phyloP scores from a whole-genome alignment of 1,140 invertebrate genomes.

The Drosophila ercepeae region DNA sequence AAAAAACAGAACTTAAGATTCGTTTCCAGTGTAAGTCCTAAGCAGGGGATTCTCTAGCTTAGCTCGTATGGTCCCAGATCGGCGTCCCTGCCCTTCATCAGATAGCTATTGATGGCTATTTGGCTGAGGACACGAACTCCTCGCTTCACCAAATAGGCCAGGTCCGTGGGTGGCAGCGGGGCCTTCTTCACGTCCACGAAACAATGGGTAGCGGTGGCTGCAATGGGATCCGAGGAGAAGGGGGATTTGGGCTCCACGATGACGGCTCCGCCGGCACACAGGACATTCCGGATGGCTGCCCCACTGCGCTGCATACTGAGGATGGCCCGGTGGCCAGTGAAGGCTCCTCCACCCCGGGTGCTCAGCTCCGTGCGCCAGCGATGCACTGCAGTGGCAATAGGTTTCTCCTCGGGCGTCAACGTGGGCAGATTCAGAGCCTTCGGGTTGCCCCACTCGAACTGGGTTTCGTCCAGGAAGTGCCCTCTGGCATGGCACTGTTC shows the following conservation, averaged over 20 bases:
- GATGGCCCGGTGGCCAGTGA: conserved; percentile 88
- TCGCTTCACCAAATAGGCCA: conserved; percentile 35
- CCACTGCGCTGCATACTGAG: conserved; percentile 88
- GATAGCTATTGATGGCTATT: conserved; percentile 72
- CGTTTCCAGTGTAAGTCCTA: not conserved
- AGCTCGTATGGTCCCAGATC: conserved; percentile 62
- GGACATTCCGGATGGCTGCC: conserved; percentile 87
- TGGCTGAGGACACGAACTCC: conserved; percentile 66
- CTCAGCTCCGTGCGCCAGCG: conserved; percentile 86
- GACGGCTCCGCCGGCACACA: conserved; percentile 89
- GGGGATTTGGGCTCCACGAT: conserved; percentile 85
- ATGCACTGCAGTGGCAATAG: conserved; percentile 86
- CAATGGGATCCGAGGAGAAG: conserved; percentile 21
- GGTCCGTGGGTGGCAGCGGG: conserved; percentile 47
- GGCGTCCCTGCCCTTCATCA: conserved; percentile 68
- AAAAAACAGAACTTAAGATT: not conserved
- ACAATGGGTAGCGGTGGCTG: conserved; percentile 64
- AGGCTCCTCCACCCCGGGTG: conserved; percentile 84
- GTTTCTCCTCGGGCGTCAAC: conserved; percentile 84
- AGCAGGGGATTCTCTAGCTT: not conserved
- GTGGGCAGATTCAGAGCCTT: conserved; percentile 84
- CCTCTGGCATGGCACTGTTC: conserved; percentile 87
- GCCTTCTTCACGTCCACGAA: conserved; percentile 71
- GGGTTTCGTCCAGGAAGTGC: conserved; percentile 91
- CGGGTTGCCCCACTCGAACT: conserved; percentile 91